These are phyloP conservation scores for Hyles vespertilio DNA, from an alignment of 1,140 invertebrate species.

Conservation along the genomic window DNA sequence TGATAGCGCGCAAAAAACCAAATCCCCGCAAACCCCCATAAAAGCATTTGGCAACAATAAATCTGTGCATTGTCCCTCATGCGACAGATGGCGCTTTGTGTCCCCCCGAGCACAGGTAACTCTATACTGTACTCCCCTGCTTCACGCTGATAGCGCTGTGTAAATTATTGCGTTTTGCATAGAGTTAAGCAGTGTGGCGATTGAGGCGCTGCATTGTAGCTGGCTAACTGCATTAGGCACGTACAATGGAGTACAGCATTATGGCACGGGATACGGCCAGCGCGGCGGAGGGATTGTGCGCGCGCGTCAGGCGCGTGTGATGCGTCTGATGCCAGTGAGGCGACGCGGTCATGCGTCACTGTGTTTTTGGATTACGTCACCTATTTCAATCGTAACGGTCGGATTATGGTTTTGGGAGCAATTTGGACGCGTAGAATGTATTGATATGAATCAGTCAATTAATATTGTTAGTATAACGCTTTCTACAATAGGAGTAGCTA, in stretches of 20 bases:
- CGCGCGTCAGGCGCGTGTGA: slow-evolving; percentile 33
- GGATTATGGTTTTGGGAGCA: slow-evolving; percentile 28
- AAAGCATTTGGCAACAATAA: slow-evolving; percentile 66
- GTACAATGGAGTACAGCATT: slow-evolving; percentile 69
- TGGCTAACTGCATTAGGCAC: slow-evolving; percentile 59
- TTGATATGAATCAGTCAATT: too few relatives aligned
- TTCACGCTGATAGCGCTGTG: neutral
- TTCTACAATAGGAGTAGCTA: too few relatives aligned
- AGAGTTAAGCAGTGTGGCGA: slow-evolving; percentile 18
- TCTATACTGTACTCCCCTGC: slow-evolving; percentile 35
- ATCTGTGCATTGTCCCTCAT: slow-evolving; percentile 57
- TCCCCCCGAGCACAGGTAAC: slow-evolving; percentile 55
- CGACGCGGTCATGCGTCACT: slow-evolving; percentile 7
- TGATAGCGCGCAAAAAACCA: slow-evolving; percentile 67
- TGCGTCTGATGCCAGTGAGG: too few relatives aligned
- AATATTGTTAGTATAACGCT: too few relatives aligned
- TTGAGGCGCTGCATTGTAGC: slow-evolving; percentile 38
- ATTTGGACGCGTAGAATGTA: too few relatives aligned
- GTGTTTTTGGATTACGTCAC: slow-evolving; percentile 47
- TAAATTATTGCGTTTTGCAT: slow-evolving; percentile 1
- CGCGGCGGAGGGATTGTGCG: slow-evolving; percentile 54
- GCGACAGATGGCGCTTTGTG: slow-evolving; percentile 57
- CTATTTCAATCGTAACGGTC: slow-evolving; percentile 44
- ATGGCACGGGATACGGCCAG: slow-evolving; percentile 43
- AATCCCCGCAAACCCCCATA: slow-evolving; percentile 54